Percentiles rank a stretch among this genome's conserved stretches.
Conservation (phyloP, 2,888 invertebrate genomes). For the Leptinotarsa haldemani region DNA sequence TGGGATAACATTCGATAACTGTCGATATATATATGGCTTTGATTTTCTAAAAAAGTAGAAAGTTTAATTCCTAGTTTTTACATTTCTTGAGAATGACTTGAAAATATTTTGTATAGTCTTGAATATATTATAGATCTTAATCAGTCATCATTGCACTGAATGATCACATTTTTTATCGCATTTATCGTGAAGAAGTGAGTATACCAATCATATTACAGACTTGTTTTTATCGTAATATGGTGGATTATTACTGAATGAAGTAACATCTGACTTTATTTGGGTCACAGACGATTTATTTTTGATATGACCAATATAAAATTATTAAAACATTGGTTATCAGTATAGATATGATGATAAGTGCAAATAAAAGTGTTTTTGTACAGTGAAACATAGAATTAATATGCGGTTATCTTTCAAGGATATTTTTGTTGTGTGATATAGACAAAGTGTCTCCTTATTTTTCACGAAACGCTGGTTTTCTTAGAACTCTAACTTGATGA, state of each 20-base stretch:
- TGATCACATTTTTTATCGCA: too few relatives aligned
- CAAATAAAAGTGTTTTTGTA: slow-evolving; percentile 24
- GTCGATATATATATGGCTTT: too few relatives aligned
- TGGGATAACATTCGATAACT: too few relatives aligned
- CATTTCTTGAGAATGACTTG: too few relatives aligned
- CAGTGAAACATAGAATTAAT: slow-evolving; percentile 19
- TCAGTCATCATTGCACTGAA: too few relatives aligned
- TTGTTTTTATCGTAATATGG: neutral
- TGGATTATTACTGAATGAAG: neutral
- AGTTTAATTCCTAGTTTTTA: too few relatives aligned
- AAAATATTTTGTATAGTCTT: too few relatives aligned
- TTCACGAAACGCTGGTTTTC: slow-evolving; percentile 15
- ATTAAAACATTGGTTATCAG: slow-evolving; percentile 17
- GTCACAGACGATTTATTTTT: slow-evolving; percentile 23
- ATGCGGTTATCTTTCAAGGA: slow-evolving; percentile 29
- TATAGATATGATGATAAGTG: slow-evolving; percentile 9
- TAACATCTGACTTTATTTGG: slow-evolving; percentile 18
- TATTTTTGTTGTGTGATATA: slow-evolving; percentile 18
- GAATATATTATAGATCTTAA: too few relatives aligned
- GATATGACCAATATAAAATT: slow-evolving; percentile 25
- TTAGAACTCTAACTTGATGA: neutral
- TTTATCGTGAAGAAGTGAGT: too few relatives aligned
- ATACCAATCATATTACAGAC: too few relatives aligned
- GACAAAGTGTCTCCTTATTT: slow-evolving; percentile 32
- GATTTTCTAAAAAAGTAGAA: too few relatives aligned